A percentile compares a stretch with the other conserved stretches of the same genome.
Evolutionary conservation across 1,140 invertebrate species (phyloP).

Genomic region (Eufriesea mexicana): DNA sequence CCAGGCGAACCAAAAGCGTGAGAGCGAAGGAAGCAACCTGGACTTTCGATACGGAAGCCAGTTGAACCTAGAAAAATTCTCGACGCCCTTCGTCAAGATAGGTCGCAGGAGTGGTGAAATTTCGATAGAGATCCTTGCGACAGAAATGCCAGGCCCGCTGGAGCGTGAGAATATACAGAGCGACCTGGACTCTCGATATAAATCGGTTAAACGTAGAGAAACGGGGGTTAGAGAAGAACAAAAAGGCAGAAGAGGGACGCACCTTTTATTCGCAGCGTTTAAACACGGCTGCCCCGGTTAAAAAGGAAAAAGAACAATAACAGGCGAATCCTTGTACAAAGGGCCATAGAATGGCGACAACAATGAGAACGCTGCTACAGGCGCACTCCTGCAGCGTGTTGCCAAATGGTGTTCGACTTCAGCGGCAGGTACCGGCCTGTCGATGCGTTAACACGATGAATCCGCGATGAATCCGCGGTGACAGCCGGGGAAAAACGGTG

Average conservation of each 20-base stretch:
- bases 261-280: background rate
- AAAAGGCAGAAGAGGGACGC: background rate
- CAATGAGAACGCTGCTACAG: conserved; percentile 9
- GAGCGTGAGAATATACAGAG: background rate
- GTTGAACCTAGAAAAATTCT: no score
- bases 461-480: no score
- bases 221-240: background rate
- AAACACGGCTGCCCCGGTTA: background rate
- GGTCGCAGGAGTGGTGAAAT: background rate
- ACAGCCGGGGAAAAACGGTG: background rate
- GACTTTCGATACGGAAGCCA: no score
- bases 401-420: conserved; percentile 6
- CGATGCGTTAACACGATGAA: background rate
- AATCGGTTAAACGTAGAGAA: background rate
- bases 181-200: background rate
- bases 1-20: no score
- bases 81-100: no score
- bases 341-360: background rate
- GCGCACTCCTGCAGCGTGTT: background rate
- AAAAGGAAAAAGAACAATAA: background rate
- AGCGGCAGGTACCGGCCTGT: background rate
- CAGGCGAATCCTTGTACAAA: background rate
- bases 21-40: no score
- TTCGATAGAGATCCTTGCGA: background rate
- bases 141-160: background rate